Evolutionary conservation across 2,797 vertebrate genomes (phyloP).

Genomic region (Gobio occitaniae): DNA sequence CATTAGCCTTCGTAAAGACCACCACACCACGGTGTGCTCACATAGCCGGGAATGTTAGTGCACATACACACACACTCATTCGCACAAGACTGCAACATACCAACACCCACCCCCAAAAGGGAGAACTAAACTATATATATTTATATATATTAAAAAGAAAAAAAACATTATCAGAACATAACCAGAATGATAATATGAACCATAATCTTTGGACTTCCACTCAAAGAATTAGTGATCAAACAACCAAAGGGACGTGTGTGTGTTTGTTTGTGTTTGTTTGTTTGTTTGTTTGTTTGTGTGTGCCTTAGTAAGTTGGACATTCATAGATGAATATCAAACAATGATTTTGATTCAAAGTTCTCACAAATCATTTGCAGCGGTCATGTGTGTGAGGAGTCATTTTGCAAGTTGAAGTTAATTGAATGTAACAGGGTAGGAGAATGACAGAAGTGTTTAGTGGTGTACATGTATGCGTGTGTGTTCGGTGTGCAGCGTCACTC

Average conservation of each 20-base stretch:
- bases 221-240: constrained; percentile 62
- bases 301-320: constrained; percentile 30
- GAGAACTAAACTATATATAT: constrained; percentile 75
- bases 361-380: constrained; percentile 38
- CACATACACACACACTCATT: constrained; percentile 70
- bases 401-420: constrained; percentile 33
- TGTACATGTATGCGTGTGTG: constrained; percentile 6
- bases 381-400: constrained; percentile 18
- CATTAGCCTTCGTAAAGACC: constrained; percentile 83
- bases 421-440: constrained; percentile 38
- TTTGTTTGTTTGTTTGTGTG: constrained; percentile 65
- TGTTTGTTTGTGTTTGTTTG: constrained; percentile 59
- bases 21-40: constrained; percentile 81
- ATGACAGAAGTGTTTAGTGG: constrained; percentile 24
- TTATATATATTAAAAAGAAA: constrained; percentile 67
- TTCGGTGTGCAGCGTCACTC: constrained; percentile 81
- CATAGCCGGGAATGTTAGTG: constrained; percentile 88
- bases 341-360: constrained; percentile 31
- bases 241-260: constrained; percentile 37
- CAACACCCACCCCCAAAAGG: constrained; percentile 36
- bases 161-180: constrained; percentile 60
- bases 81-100: constrained; percentile 28
- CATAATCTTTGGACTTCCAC: constrained; percentile 73
- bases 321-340: constrained; percentile 21
- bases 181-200: constrained; percentile 46